phyloP scores from a whole-genome alignment of 2,888 invertebrate species.

The Pyrochroa serraticornis region DNA sequence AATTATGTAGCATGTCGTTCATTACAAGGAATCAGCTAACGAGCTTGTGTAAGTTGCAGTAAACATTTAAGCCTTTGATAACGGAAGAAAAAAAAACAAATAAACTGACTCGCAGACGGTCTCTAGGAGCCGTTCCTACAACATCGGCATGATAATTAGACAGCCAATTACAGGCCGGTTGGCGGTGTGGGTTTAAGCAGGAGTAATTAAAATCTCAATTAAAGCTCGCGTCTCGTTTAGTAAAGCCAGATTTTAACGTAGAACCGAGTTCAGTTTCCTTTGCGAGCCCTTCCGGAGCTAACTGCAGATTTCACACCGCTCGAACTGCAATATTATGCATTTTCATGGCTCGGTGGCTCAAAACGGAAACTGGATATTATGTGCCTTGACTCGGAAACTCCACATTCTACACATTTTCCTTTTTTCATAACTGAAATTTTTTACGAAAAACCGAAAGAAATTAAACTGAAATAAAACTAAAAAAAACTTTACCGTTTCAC shows the following conservation, averaged over 20 bases:
- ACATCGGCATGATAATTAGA: slow-evolving; percentile 51
- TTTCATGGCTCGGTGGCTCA: too few relatives aligned
- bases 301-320: too few relatives aligned
- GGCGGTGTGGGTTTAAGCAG: slow-evolving; percentile 39
- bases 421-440: too few relatives aligned
- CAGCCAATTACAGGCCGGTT: slow-evolving; percentile 50
- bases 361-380: too few relatives aligned
- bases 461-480: too few relatives aligned
- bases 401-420: too few relatives aligned
- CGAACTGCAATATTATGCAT: too few relatives aligned
- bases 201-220: slow-evolving; percentile 45
- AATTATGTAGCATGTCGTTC: slow-evolving; percentile 26
- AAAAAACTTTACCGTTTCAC: too few relatives aligned
- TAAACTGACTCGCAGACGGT: slow-evolving; percentile 28
- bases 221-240: slow-evolving; percentile 37
- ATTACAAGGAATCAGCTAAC: slow-evolving; percentile 39
- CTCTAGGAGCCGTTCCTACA: slow-evolving; percentile 24
- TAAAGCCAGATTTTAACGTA: slow-evolving; percentile 33
- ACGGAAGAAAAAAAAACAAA: slow-evolving; percentile 25
- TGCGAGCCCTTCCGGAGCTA: too few relatives aligned
- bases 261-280: slow-evolving; percentile 5
- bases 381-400: too few relatives aligned
- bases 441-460: too few relatives aligned
- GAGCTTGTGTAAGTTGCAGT: slow-evolving; percentile 35
- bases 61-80: slow-evolving; percentile 34